phyloP scores from a whole-genome alignment of 2,888 invertebrate species.

The Theretra japonica region DNA sequence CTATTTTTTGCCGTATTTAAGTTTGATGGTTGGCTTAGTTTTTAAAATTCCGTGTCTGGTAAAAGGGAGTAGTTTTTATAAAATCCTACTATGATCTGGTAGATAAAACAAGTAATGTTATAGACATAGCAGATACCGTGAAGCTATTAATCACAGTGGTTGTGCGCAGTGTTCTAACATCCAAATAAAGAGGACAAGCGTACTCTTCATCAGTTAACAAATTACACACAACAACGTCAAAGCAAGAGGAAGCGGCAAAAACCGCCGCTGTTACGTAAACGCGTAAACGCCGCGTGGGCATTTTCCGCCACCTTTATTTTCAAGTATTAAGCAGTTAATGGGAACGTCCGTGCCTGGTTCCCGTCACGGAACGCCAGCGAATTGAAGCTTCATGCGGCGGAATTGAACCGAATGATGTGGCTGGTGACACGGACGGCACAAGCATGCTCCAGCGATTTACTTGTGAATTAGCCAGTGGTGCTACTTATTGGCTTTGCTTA shows the following conservation, averaged over 20 bases:
- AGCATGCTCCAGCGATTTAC: conserved; percentile 7
- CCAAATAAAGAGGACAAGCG: neutral
- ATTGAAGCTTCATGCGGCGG: conserved; percentile 42
- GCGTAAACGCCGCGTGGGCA: conserved; percentile 46
- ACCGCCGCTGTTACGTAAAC: conserved; percentile 45
- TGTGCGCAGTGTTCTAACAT: neutral
- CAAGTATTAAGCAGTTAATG: conserved; percentile 65
- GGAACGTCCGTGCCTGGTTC: conserved; percentile 66
- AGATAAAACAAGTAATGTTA: too few species aligned
- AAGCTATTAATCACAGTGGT: too few species aligned
- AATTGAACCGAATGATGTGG: conserved; percentile 23
- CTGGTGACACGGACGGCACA: neutral
- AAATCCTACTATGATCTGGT: neutral
- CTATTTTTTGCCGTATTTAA: neutral
- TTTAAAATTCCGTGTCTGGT: neutral
- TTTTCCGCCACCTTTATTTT: conserved; percentile 67
- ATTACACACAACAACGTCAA: conserved; percentile 35
- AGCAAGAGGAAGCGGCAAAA: conserved; percentile 49
- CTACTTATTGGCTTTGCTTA: neutral
- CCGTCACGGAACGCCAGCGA: conserved; percentile 60
- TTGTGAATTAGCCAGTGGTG: neutral
- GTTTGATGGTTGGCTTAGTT: neutral
- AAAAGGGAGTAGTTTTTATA: neutral
- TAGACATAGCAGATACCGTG: too few species aligned
- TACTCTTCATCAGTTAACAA: conserved; percentile 18